These are phyloP conservation scores for Anomalospiza imberbis DNA, from an alignment of 2,797 vertebrate species.

Conservation along the genomic window DNA sequence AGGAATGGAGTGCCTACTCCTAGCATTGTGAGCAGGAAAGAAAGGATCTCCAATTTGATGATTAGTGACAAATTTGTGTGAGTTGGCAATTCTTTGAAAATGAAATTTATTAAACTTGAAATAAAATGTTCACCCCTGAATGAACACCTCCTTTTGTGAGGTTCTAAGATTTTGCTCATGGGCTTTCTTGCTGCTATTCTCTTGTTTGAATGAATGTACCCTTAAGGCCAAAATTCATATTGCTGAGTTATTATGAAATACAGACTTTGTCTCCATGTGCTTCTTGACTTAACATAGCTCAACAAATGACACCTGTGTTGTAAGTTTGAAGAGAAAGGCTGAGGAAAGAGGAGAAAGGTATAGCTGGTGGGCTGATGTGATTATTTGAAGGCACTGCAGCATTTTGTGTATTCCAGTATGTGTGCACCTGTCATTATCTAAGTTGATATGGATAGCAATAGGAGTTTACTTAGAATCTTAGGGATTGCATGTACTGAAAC, in stretches of 20 bases:
- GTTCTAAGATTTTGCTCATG: slow-evolving; percentile 56
- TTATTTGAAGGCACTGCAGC: neutral
- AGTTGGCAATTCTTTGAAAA: slow-evolving; percentile 49
- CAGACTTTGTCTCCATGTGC: slow-evolving; percentile 20
- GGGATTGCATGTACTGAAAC: neutral
- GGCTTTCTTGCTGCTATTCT: slow-evolving; percentile 42
- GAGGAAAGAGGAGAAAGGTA: neutral
- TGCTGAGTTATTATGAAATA: slow-evolving; percentile 47
- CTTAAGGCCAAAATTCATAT: slow-evolving; percentile 50
- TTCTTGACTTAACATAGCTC: slow-evolving; percentile 23
- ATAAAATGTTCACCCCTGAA: slow-evolving; percentile 1
- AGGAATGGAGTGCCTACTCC: neutral
- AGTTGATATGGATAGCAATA: neutral
- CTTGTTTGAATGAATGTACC: slow-evolving; percentile 49
- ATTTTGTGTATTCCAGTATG: neutral
- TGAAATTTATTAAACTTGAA: slow-evolving; percentile 44
- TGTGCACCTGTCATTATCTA: neutral
- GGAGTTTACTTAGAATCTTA: neutral
- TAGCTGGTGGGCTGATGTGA: neutral
- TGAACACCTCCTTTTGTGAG: slow-evolving; percentile 37
- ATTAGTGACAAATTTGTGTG: slow-evolving; percentile 54
- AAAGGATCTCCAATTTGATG: neutral
- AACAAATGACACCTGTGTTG: slow-evolving; percentile 16
- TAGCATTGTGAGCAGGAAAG: neutral
- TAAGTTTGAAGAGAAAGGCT: neutral